These are phyloP conservation scores for Arvicanthis niloticus DNA, from an alignment of 2,113 vertebrate species.

Conservation along the genomic window DNA sequence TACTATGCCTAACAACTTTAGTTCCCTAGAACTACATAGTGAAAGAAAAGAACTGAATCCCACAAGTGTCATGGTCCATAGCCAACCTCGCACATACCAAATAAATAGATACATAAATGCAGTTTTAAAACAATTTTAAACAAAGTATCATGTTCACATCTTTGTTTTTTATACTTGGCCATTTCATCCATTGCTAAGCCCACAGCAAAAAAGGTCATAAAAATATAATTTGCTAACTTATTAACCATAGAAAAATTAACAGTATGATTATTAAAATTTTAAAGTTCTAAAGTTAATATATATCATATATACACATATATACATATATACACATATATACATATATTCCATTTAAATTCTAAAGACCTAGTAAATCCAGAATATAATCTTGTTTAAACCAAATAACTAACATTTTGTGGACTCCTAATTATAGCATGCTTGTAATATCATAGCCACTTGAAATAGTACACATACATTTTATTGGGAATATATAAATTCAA, in stretches of 20 bases:
- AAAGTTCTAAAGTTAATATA: slow-evolving; percentile 33
- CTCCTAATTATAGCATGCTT: neutral
- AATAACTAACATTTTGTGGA: slow-evolving; percentile 5
- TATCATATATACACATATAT: no score
- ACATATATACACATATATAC: neutral
- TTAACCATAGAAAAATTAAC: slow-evolving; percentile 41
- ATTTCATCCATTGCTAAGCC: neutral
- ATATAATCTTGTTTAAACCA: slow-evolving; percentile 26
- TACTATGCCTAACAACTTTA: neutral
- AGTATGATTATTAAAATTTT: neutral
- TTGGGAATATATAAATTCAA: neutral
- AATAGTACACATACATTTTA: slow-evolving; percentile 25
- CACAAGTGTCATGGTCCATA: neutral
- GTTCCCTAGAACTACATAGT: neutral
- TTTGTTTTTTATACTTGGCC: neutral
- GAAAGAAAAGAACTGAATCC: neutral
- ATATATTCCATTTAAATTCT: slow-evolving; percentile 35
- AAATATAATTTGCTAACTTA: slow-evolving; percentile 2
- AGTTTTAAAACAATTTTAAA: neutral
- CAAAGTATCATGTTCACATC: neutral
- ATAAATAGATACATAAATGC: neutral
- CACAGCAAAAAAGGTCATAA: neutral
- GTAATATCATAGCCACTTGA: neutral
- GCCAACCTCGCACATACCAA: neutral
- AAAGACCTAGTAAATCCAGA: slow-evolving; percentile 41